Percentiles rank a stretch among this genome's conserved stretches.
Conservation (phyloP, 2,888 invertebrate species). For the Apomyelois bistriatella region DNA sequence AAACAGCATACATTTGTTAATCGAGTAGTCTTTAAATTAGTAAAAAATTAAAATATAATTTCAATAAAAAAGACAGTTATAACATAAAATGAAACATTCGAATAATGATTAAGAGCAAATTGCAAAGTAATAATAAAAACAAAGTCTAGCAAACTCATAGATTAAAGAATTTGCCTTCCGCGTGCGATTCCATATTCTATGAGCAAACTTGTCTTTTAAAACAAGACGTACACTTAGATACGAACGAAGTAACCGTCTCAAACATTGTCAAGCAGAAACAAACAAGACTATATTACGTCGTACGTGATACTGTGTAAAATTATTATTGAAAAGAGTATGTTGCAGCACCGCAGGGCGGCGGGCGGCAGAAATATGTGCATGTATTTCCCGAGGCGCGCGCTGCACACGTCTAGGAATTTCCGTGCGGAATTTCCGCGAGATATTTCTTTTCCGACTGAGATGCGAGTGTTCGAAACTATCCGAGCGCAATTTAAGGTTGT, state of each 20-base stretch:
- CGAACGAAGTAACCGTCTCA: not conserved
- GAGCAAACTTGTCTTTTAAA: too few species aligned
- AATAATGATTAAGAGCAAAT: too few species aligned
- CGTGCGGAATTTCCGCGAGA: constrained; percentile 37
- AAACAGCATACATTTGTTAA: too few species aligned
- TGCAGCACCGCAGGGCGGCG: not conserved
- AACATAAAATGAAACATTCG: too few species aligned
- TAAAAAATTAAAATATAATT: too few species aligned
- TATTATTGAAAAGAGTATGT: constrained; percentile 3
- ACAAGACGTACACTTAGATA: too few species aligned
- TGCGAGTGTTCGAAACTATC: constrained; percentile 37
- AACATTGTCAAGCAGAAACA: not conserved
- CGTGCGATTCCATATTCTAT: too few species aligned
- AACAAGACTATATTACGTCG: not conserved
- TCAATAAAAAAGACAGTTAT: too few species aligned
- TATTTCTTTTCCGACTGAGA: constrained; percentile 50
- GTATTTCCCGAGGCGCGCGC: not conserved
- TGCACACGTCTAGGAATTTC: constrained; percentile 18
- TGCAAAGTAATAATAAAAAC: too few species aligned
- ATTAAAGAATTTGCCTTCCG: too few species aligned
- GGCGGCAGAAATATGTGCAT: constrained; percentile 10
- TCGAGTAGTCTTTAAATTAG: too few species aligned
- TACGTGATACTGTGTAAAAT: not conserved
- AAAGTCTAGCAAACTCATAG: too few species aligned
- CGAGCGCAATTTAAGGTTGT: constrained; percentile 33